A percentile compares a stretch with the other conserved stretches of the same genome.
Evolutionary conservation across 2,888 invertebrate genomes (phyloP).

Genomic region (Electrophaes corylata): DNA sequence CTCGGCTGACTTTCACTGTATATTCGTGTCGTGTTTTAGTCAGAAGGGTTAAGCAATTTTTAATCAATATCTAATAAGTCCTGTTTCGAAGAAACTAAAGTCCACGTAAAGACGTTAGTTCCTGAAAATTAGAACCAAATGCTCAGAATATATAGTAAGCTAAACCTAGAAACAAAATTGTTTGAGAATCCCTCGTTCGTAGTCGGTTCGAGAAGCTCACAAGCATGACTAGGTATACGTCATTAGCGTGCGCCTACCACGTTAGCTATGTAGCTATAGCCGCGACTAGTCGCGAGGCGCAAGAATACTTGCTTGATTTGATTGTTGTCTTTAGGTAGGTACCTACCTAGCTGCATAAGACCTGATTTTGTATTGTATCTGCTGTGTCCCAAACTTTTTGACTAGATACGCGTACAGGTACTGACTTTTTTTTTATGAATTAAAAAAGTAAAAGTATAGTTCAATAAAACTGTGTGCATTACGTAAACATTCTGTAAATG

Average conservation of each 20-base stretch:
- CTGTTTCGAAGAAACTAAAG: no score
- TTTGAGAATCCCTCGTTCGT: not conserved
- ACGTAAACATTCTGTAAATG: slow-evolving; percentile 15
- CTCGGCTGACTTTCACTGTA: not conserved
- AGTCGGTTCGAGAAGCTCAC: not conserved
- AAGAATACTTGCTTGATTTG: no score
- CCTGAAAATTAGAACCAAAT: not conserved
- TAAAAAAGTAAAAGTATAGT: not conserved
- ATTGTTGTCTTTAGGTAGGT: no score
- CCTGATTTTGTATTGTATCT: no score
- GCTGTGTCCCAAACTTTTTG: no score
- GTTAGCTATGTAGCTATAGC: no score
- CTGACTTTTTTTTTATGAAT: no score
- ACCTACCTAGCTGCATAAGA: no score
- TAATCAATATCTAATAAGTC: no score
- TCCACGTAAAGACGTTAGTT: not conserved
- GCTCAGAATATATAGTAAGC: not conserved
- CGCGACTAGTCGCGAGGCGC: not conserved
- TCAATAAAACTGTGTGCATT: not conserved
- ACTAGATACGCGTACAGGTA: no score
- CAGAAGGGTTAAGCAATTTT: not conserved
- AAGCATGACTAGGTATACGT: not conserved
- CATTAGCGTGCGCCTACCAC: not conserved
- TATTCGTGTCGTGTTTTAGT: not conserved
- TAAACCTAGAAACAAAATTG: not conserved